Conservation (phyloP, 2,797 vertebrate genomes). For the Leuciscus waleckii region DNA sequence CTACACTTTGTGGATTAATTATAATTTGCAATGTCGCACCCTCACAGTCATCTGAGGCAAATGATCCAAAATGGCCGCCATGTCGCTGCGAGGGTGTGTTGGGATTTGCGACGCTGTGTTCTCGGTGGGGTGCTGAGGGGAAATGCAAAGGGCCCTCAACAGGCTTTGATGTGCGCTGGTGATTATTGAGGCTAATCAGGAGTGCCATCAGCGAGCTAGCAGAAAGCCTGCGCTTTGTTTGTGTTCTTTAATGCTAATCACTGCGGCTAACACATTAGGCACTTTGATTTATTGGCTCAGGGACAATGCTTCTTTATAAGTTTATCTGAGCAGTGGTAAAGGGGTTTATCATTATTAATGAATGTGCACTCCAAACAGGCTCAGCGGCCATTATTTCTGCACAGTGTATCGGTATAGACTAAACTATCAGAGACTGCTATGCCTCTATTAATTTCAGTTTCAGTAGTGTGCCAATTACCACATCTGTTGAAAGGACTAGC, state of each 20-base stretch:
- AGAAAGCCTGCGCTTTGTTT: constrained; percentile 38
- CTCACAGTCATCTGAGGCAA: constrained; percentile 3
- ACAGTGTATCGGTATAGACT: background rate
- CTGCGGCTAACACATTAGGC: constrained; percentile 47
- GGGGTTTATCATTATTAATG: constrained; percentile 40
- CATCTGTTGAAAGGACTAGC: background rate
- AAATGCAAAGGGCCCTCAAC: constrained; percentile 7
- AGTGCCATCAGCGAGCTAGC: constrained; percentile 32
- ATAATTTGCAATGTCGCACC: background rate
- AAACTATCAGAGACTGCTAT: background rate
- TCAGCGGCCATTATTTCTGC: background rate
- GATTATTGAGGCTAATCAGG: constrained; percentile 43
- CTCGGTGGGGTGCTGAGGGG: background rate
- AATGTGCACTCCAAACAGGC: constrained; percentile 24
- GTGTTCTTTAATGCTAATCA: constrained; percentile 50
- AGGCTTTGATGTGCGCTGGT: constrained; percentile 25
- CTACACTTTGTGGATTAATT: constrained; percentile 7
- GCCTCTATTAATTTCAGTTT: background rate
- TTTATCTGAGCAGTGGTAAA: constrained; percentile 44
- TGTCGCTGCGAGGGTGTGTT: background rate
- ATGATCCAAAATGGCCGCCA: constrained; percentile 19
- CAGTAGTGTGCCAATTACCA: background rate
- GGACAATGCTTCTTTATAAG: constrained; percentile 41
- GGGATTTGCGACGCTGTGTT: background rate
- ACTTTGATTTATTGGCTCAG: constrained; percentile 49